Percentiles rank a stretch among this genome's conserved stretches.
These are phyloP conservation scores for Cacatua alba DNA, from an alignment of 2,113 vertebrate genomes.

Conservation along the genomic window DNA sequence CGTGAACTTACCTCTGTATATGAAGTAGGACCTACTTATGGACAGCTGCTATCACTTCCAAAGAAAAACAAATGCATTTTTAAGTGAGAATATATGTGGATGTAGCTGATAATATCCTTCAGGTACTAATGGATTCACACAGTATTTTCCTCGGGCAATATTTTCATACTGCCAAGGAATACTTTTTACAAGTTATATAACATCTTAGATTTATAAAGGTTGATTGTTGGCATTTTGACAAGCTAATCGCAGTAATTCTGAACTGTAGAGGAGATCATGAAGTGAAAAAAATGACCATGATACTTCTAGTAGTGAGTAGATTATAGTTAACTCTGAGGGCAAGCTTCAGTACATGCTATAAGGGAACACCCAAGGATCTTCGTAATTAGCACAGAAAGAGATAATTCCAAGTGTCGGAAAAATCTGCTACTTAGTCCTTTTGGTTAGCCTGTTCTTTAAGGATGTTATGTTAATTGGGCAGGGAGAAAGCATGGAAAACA, in stretches of 20 bases:
- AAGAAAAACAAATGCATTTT: background rate
- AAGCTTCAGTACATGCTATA: background rate
- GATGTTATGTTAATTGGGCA: fast-evolving
- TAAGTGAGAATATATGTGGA: background rate
- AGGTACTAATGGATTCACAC: background rate
- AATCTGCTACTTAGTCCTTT: background rate
- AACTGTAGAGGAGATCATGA: background rate
- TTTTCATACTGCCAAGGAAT: background rate
- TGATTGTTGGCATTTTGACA: background rate
- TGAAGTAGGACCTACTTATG: background rate
- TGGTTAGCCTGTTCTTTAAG: background rate
- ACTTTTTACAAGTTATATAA: background rate
- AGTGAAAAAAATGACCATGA: background rate
- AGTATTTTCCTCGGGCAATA: background rate
- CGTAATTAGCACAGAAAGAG: background rate
- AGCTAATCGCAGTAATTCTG: background rate
- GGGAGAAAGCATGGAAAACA: background rate
- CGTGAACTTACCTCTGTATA: background rate
- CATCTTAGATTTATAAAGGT: background rate
- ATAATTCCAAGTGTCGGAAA: background rate
- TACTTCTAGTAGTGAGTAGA: background rate
- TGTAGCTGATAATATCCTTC: background rate
- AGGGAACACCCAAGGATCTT: background rate
- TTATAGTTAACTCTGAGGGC: background rate
- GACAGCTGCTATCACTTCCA: background rate